Base-by-base conservation (phyloP, 2,113 vertebrate species). In the Labrus mixtus region DNA sequence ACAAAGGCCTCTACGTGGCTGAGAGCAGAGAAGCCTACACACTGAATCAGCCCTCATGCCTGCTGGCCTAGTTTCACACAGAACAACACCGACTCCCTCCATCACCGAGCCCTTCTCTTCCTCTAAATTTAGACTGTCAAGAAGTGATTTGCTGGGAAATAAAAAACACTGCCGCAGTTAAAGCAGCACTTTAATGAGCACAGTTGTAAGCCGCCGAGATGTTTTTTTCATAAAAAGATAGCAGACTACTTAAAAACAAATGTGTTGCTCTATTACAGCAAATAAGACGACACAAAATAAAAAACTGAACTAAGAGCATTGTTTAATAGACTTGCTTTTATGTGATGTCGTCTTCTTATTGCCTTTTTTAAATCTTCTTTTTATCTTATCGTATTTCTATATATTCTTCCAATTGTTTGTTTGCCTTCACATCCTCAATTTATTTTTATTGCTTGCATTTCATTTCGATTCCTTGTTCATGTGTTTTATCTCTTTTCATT, bases 51-150 rank as follows among this genome's bases (percentile, higher is more conserved):
- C 51, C 66, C 61, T 68, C 65, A 67, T 29, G 76, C 68, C 83
- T 78, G 73, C 59, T 92, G 84, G 81, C 89, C 89, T 90, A 89
- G 70, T 90, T 93, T 90, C 65, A 56, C 68, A 64, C 43, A 81
- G 76, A 86, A 64, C 79, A 90, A 79, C 76, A 82, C 68, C 41
- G 53, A 69, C 45, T 50, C 82, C 71, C 84, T 85, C 53, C 61
- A 78, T 73, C 19, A 39, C 59, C 19, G 51, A 81, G 63, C 16
- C 29, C 22, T 23, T 13, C 68, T 82, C 79, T 68, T 61, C 45
- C 51, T 69, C 83, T 84, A 87, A 79, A 85, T 88, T 85, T 87
- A 90, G 85, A 79, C 11, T 9, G 8, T 20, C 17, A 59, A 68
- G 25, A 76, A 19, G 54, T 36, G n/a, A 68, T 84, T 67, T 36